These are phyloP conservation scores for Hirtodrosophila trivittata DNA, from an alignment of 2,888 invertebrate genomes.

Conservation along the genomic window DNA sequence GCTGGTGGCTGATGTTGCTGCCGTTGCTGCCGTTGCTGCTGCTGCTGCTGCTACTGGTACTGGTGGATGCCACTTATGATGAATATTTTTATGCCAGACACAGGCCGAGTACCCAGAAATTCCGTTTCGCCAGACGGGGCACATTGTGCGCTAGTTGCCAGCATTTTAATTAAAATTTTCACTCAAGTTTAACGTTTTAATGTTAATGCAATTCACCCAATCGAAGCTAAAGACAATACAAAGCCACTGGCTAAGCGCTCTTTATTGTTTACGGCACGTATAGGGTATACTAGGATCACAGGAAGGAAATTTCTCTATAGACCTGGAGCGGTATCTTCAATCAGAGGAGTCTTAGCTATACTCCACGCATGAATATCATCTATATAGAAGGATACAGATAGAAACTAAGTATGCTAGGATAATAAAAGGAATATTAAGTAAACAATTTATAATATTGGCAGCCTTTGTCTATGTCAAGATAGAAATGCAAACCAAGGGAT, in stretches of 20 bases:
- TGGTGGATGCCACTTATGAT: constrained; percentile 72
- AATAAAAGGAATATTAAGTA: too few relatives aligned
- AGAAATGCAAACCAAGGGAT: too few relatives aligned
- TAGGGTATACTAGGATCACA: too few relatives aligned
- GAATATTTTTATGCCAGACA: constrained; percentile 71
- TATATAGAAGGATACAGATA: too few relatives aligned
- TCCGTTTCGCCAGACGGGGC: constrained; percentile 52
- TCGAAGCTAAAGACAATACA: constrained; percentile 46
- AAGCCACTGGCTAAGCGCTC: constrained; percentile 2
- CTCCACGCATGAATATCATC: too few relatives aligned
- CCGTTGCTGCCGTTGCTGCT: constrained; percentile 19
- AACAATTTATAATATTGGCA: too few relatives aligned
- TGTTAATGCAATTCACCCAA: constrained; percentile 68
- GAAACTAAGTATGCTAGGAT: too few relatives aligned
- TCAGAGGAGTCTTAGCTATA: too few relatives aligned
- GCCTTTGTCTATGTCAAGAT: too few relatives aligned
- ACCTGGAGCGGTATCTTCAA: too few relatives aligned
- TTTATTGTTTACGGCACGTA: not conserved
- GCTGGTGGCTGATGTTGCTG: constrained; percentile 26
- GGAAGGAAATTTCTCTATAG: too few relatives aligned
- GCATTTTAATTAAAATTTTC: constrained; percentile 73
- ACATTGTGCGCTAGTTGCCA: constrained; percentile 67
- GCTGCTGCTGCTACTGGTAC: constrained; percentile 19
- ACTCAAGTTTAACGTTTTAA: constrained; percentile 58
- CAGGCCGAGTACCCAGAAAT: constrained; percentile 15